A percentile compares a stretch with the other conserved stretches of the same genome.
Evolutionary conservation across 2,113 vertebrate species (phyloP).

Genomic region (Ciconia stormi): DNA sequence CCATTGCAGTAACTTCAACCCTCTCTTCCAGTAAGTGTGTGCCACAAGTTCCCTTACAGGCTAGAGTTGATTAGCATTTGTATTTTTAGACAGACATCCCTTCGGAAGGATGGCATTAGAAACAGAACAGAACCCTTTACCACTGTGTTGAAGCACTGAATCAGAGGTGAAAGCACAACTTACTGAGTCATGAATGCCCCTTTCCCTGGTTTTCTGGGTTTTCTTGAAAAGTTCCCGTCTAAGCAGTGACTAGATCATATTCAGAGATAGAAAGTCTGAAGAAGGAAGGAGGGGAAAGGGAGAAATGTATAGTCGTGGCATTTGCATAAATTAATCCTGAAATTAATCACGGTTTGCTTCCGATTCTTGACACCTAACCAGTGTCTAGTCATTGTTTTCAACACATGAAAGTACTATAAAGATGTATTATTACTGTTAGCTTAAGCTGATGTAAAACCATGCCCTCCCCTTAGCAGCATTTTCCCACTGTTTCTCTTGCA

Average conservation of each 20-base stretch:
- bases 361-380: not conserved
- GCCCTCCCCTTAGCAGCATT: not conserved
- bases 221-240: conserved; percentile 9
- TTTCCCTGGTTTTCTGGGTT: not conserved
- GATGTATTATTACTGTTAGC: not conserved
- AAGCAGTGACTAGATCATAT: not conserved
- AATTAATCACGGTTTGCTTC: conserved; percentile 9
- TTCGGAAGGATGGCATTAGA: not conserved
- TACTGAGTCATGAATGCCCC: not conserved
- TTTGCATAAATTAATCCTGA: conserved; percentile 17
- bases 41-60: not conserved
- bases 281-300: not conserved
- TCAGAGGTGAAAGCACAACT: not conserved
- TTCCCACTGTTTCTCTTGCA: not conserved
- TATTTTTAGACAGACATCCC: not conserved
- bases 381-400: not conserved
- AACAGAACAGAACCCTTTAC: not conserved
- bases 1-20: not conserved
- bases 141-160: not conserved
- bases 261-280: not conserved
- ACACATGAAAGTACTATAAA: not conserved
- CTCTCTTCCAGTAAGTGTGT: not conserved
- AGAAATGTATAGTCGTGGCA: not conserved
- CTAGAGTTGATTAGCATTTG: not conserved
- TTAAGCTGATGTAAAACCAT: not conserved